Conservation (phyloP, 2,797 vertebrate species). For the Ciconia nigra region DNA sequence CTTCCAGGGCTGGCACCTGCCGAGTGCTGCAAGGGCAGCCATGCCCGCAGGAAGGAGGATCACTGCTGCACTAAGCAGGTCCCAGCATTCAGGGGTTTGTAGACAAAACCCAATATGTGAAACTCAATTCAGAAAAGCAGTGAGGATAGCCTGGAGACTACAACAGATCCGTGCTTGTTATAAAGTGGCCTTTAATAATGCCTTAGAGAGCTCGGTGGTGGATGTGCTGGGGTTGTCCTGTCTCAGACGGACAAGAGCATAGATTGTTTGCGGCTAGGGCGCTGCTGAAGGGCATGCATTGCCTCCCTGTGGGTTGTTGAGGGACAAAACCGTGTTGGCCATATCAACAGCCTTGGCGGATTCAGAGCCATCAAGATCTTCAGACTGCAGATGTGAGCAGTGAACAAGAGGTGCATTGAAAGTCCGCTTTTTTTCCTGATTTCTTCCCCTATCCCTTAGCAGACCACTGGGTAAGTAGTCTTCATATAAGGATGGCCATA, state of each 20-base stretch:
- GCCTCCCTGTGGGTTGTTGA: not conserved
- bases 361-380: not conserved
- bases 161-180: not conserved
- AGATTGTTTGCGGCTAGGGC: not conserved
- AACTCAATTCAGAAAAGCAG: not conserved
- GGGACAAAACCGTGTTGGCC: not conserved
- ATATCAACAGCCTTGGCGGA: not conserved
- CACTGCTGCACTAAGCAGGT: not conserved
- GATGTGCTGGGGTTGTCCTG: not conserved
- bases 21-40: not conserved
- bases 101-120: not conserved
- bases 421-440: not conserved
- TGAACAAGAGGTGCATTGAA: not conserved
- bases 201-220: not conserved
- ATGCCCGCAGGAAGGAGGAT: not conserved
- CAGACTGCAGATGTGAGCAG: not conserved
- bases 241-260: not conserved
- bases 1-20: not conserved
- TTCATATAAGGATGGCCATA: accelerated
- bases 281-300: not conserved
- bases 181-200: slow-evolving; percentile 18
- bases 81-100: not conserved
- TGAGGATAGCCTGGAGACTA: not conserved
- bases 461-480: not conserved
- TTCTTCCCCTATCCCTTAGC: not conserved